Conservation (phyloP, 1,140 invertebrate species). For the Frieseomelitta varia region DNA sequence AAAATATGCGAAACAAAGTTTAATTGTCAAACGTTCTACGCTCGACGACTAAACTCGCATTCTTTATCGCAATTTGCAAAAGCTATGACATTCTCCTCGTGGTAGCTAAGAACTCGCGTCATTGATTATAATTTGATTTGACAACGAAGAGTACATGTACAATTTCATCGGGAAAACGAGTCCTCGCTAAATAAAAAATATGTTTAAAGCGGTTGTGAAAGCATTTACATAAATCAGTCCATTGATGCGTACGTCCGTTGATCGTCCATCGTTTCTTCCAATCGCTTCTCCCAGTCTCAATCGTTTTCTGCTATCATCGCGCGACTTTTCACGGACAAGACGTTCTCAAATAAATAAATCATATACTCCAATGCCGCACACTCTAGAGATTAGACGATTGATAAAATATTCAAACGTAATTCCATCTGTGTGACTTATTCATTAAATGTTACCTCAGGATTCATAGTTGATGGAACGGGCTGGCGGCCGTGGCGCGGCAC, state of each 20-base stretch:
- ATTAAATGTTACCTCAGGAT: constrained; percentile 54
- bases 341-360: constrained; percentile 49
- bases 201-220: constrained; percentile 17
- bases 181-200: neutral
- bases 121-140: constrained; percentile 15
- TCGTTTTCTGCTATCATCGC: neutral
- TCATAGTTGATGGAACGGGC: neutral
- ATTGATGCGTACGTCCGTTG: neutral
- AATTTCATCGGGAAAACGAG: neutral
- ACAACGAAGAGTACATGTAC: constrained; percentile 3
- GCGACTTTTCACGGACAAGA: neutral
- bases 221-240: constrained; percentile 31
- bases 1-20: too few relatives aligned
- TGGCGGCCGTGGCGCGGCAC: neutral
- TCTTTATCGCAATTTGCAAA: neutral
- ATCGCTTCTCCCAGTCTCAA: neutral
- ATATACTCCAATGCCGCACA: constrained; percentile 4
- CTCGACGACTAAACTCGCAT: neutral
- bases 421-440: constrained; percentile 67
- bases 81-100: neutral
- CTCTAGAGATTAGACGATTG: constrained; percentile 60
- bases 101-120: neutral
- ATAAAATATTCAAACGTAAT: constrained; percentile 74
- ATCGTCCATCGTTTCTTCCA: neutral
- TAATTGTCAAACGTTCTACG: neutral